These are phyloP conservation scores for Discoglossus pictus DNA, from an alignment of 2,797 vertebrate species.

Conservation along the genomic window DNA sequence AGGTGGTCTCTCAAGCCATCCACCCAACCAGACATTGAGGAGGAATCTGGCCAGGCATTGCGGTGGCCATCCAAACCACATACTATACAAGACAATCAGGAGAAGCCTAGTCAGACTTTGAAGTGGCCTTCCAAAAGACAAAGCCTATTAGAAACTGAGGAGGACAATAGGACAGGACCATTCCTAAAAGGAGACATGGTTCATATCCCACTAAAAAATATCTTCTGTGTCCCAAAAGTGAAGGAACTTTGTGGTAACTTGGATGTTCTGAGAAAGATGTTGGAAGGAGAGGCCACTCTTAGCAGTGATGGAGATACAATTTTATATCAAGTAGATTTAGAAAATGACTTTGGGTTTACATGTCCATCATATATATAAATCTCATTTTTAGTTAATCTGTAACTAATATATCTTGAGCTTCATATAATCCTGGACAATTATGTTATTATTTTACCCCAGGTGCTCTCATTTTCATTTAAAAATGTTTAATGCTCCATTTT, in stretches of 20 bases:
- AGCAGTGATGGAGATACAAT: constrained; percentile 62
- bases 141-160: constrained; percentile 31
- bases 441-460: no score
- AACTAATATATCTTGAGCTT: no score
- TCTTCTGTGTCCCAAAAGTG: constrained; percentile 78
- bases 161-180: constrained; percentile 53
- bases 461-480: no score
- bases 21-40: background rate
- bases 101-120: background rate
- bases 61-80: no score
- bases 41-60: no score
- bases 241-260: constrained; percentile 72
- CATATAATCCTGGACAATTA: no score
- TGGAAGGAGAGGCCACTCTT: constrained; percentile 70
- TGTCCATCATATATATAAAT: no score
- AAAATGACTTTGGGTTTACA: constrained; percentile 8
- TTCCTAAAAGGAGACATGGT: constrained; percentile 63
- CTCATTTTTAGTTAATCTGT: no score
- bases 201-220: constrained; percentile 74
- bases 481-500: no score
- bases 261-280: constrained; percentile 64
- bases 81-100: background rate
- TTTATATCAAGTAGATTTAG: constrained; percentile 25
- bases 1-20: no score
- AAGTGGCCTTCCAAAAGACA: background rate